phyloP scores from a whole-genome alignment of 2,797 vertebrate genomes.

The Syngnathus acus region DNA sequence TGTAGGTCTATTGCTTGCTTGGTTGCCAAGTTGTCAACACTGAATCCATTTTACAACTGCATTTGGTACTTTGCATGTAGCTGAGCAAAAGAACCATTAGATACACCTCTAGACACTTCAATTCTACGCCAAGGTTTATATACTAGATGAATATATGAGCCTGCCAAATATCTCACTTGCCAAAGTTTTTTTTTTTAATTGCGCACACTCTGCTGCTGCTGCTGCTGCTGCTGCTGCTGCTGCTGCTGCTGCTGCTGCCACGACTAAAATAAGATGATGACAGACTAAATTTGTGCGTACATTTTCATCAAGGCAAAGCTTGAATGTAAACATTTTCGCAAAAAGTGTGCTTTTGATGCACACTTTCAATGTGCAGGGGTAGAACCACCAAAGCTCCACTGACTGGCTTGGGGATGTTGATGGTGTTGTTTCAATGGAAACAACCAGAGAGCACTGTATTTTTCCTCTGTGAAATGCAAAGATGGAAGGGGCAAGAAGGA shows the following conservation, averaged over 20 bases:
- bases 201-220: background rate
- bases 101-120: background rate
- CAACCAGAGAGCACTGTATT: slow-evolving; percentile 5
- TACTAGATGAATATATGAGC: background rate
- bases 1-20: background rate
- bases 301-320: background rate
- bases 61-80: background rate
- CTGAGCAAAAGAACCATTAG: background rate
- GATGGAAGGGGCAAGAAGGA: slow-evolving; percentile 15
- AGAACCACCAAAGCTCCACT: background rate
- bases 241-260: too few species aligned
- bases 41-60: background rate
- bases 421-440: slow-evolving; percentile 11
- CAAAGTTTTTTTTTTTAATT: background rate
- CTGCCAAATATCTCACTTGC: background rate
- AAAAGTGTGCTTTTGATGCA: background rate
- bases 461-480: slow-evolving; percentile 2
- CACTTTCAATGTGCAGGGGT: background rate
- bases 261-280: too few species aligned
- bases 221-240: background rate
- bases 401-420: background rate
- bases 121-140: background rate
- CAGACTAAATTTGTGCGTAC: background rate
- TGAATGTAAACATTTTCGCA: background rate
- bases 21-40: background rate